phyloP scores from a whole-genome alignment of 2,888 invertebrate genomes.

The Agonopterix alstromeriana region DNA sequence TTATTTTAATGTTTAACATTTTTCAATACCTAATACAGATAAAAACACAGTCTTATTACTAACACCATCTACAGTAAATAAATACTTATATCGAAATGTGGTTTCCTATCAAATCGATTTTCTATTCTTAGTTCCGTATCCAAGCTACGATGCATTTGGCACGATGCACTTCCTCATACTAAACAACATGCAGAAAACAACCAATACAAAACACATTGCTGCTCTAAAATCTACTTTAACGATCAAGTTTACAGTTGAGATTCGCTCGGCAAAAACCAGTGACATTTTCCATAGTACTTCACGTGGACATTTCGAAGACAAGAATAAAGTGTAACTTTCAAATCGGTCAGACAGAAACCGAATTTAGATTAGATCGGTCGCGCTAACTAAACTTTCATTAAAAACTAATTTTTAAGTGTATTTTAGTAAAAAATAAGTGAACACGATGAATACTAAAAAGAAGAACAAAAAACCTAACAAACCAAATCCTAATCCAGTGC shows the following conservation, averaged over 20 bases:
- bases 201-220: not conserved
- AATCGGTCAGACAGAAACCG: slow-evolving; percentile 58
- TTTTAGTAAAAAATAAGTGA: not conserved
- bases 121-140: slow-evolving; percentile 28
- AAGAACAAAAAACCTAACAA: slow-evolving; percentile 50
- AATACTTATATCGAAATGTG: no score
- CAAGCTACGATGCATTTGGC: slow-evolving; percentile 33
- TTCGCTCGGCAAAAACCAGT: slow-evolving; percentile 13
- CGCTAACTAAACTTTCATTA: slow-evolving; percentile 11
- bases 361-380: slow-evolving; percentile 53
- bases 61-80: no score
- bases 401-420: not conserved
- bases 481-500: slow-evolving; percentile 26
- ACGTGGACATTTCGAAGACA: slow-evolving; percentile 46
- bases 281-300: slow-evolving; percentile 56
- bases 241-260: not conserved
- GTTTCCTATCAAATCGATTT: slow-evolving; percentile 9
- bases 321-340: slow-evolving; percentile 50
- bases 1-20: no score
- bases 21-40: no score
- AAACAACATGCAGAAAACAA: slow-evolving; percentile 15
- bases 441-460: slow-evolving; percentile 56
- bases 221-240: slow-evolving; percentile 12
- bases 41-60: no score
- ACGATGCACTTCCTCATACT: slow-evolving; percentile 37